Conservation (phyloP, 2,113 vertebrate species). For the Dipodomys stephensi region DNA sequence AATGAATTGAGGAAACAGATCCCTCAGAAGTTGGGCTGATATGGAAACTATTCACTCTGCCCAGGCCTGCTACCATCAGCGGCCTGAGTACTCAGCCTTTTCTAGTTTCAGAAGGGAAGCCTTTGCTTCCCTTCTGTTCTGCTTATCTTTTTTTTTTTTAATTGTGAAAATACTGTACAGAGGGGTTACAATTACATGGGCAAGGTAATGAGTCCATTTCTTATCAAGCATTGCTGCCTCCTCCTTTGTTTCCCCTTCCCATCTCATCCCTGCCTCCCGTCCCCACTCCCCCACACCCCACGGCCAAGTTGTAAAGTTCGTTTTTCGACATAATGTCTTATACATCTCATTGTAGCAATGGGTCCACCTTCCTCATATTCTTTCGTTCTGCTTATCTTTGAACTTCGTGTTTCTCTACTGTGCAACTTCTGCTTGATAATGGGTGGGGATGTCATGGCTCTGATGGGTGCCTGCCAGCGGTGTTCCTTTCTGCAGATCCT, state of each 20-base stretch:
- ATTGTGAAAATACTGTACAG: too few relatives aligned
- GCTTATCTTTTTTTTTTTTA: neutral
- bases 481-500: neutral
- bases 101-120: conserved; percentile 45
- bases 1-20: neutral
- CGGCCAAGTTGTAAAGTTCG: too few relatives aligned
- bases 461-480: neutral
- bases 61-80: neutral
- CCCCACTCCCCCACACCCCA: too few relatives aligned
- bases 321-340: too few relatives aligned
- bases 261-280: too few relatives aligned
- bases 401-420: neutral
- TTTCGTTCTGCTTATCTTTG: neutral
- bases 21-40: neutral
- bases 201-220: too few relatives aligned
- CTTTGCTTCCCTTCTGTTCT: neutral
- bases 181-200: too few relatives aligned
- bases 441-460: neutral
- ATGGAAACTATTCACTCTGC: neutral
- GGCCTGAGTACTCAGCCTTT: neutral
- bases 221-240: too few relatives aligned
- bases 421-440: neutral
- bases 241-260: too few relatives aligned
- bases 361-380: too few relatives aligned
- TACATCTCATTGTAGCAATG: too few relatives aligned